These are phyloP conservation scores for Dicentrarchus labrax DNA, from an alignment of 2,113 vertebrate genomes.

Conservation along the genomic window DNA sequence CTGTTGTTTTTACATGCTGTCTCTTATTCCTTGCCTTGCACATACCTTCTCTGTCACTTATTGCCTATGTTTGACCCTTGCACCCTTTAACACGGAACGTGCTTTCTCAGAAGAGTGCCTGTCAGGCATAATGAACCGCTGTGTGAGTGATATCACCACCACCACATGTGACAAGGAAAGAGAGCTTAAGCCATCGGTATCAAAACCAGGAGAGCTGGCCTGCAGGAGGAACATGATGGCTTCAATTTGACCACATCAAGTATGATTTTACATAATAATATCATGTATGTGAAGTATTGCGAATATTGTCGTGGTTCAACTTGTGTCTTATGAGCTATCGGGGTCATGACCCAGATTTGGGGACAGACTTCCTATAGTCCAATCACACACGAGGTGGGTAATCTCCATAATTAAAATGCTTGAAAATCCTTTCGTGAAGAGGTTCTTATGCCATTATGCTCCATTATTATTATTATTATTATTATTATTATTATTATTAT, in stretches of 20 bases:
- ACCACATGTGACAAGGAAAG: neutral
- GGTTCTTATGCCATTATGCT: neutral
- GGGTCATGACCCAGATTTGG: conserved; percentile 7
- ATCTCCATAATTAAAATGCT: conserved; percentile 29
- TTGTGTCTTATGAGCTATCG: neutral
- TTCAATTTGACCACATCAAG: conserved; percentile 18
- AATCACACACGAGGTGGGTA: conserved; percentile 17
- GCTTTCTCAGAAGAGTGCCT: neutral
- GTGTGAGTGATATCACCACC: conserved; percentile 6
- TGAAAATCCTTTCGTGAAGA: conserved; percentile 31
- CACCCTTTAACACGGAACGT: neutral
- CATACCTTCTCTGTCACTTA: neutral
- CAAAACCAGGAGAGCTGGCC: neutral
- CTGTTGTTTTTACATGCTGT: neutral
- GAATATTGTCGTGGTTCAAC: neutral
- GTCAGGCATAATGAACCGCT: neutral
- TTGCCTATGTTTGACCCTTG: conserved; percentile 3
- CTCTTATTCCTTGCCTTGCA: neutral
- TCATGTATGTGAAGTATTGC: neutral
- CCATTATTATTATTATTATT: conserved; percentile 8
- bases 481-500: neutral
- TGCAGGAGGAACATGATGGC: conserved; percentile 16
- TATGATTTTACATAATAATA: conserved; percentile 4
- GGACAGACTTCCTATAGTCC: conserved; percentile 23
- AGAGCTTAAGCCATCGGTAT: neutral